phyloP scores from a whole-genome alignment of 2,888 invertebrate genomes.

The Seira sanloemensis region DNA sequence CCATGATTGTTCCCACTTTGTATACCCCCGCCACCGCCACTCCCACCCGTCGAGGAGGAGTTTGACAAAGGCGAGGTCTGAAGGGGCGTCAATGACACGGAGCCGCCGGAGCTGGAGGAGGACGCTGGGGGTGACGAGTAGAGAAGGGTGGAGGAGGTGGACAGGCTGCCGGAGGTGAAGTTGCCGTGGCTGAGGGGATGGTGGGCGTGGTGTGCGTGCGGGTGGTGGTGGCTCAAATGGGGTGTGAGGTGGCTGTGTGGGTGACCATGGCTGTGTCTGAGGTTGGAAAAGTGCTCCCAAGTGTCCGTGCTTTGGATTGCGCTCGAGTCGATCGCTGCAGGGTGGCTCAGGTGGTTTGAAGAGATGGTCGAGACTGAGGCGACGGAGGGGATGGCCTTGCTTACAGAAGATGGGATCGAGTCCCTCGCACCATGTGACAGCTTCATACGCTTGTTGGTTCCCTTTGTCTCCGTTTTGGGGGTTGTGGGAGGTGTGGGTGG shows the following conservation, averaged over 20 bases:
- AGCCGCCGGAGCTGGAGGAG: conserved; percentile 51
- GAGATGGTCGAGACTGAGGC: conserved; percentile 36
- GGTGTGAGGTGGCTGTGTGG: conserved; percentile 35
- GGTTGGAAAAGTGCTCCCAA: conserved; percentile 44
- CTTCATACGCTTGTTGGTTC: conserved; percentile 46
- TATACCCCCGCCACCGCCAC: conserved; percentile 21
- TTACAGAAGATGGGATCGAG: conserved; percentile 5
- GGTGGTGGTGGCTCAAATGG: conserved; percentile 56
- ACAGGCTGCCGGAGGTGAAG: conserved; percentile 21
- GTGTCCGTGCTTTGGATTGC: conserved; percentile 21
- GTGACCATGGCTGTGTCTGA: conserved; percentile 47
- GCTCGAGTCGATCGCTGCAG: conserved; percentile 17
- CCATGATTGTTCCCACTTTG: conserved; percentile 19
- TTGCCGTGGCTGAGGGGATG: conserved; percentile 40
- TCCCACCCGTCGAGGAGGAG: conserved; percentile 33
- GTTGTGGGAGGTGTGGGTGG: conserved; percentile 71
- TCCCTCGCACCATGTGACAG: conserved; percentile 42
- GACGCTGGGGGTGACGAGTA: conserved; percentile 62
- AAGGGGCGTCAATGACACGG: conserved; percentile 48
- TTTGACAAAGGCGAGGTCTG: conserved; percentile 60
- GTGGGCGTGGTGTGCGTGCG: conserved; percentile 57
- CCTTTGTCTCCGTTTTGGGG: conserved; percentile 63
- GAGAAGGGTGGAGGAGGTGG: conserved; percentile 38
- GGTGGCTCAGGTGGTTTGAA: conserved; percentile 18
- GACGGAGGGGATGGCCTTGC: background rate